Evolutionary conservation across 2,797 vertebrate species (phyloP).

Genomic region (Triplophysa yarkandensis): DNA sequence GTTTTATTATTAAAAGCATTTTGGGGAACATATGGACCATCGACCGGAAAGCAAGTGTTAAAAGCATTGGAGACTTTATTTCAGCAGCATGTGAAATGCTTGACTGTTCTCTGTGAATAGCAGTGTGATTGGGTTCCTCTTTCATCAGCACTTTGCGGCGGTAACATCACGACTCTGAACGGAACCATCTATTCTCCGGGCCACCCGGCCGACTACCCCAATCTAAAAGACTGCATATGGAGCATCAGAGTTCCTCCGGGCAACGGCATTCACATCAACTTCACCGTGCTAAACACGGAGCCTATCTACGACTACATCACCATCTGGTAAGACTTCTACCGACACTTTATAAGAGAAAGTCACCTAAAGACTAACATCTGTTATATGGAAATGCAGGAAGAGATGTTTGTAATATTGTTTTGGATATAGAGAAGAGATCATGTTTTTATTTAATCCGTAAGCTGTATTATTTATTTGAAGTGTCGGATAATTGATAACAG

Average conservation of each 20-base stretch:
- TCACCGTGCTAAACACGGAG: constrained; percentile 94
- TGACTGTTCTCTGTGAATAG: background rate
- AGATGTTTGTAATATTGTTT: background rate
- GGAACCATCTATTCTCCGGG: constrained; percentile 96
- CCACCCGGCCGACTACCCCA: constrained; percentile 96
- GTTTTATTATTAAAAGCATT: background rate
- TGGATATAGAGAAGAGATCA: background rate
- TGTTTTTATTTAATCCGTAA: background rate
- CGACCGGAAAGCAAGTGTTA: background rate
- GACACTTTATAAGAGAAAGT: constrained; percentile 13
- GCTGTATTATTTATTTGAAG: background rate
- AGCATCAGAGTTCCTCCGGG: constrained; percentile 91
- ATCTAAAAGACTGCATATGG: constrained; percentile 97
- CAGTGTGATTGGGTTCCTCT: constrained; percentile 11
- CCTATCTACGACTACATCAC: constrained; percentile 98
- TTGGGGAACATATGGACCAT: background rate
- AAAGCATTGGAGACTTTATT: background rate
- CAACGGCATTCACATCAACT: constrained; percentile 94
- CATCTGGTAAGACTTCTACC: constrained; percentile 83
- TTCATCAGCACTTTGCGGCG: constrained; percentile 89
- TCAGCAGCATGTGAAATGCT: background rate
- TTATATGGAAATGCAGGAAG: background rate
- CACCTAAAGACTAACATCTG: constrained; percentile 20
- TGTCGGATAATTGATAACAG: background rate
- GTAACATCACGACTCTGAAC: constrained; percentile 94